Evolutionary conservation across 37 sponge, comb jelly and placozoan genomes (phyloP).

Genomic region (Chondrosia reniformis): DNA sequence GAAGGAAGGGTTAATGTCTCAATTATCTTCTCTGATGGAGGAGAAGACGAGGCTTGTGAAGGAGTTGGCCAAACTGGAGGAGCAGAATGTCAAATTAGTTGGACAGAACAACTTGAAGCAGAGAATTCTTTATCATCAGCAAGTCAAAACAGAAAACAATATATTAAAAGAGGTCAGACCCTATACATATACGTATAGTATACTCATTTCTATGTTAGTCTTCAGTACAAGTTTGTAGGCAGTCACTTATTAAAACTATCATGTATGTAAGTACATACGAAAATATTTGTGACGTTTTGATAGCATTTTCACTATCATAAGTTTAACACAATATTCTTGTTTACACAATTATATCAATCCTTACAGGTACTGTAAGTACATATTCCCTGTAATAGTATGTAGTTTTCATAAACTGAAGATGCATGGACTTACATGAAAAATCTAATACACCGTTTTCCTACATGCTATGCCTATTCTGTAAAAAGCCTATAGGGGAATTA

Average conservation of each 20-base stretch:
- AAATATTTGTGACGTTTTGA: background rate
- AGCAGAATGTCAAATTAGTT: conserved; percentile 59
- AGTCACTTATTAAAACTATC: background rate
- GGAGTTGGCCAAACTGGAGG: conserved; percentile 55
- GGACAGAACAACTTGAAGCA: conserved; percentile 81
- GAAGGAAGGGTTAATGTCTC: conserved; percentile 58
- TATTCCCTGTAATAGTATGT: too few relatives aligned
- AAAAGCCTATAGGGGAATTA: too few relatives aligned
- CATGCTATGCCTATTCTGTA: too few relatives aligned
- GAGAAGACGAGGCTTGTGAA: conserved; percentile 68
- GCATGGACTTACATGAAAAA: too few relatives aligned
- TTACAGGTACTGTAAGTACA: too few relatives aligned
- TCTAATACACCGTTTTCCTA: too few relatives aligned
- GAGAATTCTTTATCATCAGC: conserved; percentile 74
- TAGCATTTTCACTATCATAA: background rate
- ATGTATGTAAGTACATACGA: background rate
- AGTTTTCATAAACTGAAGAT: too few relatives aligned
- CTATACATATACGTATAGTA: background rate
- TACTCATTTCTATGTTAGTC: background rate
- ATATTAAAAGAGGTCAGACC: conserved; percentile 66
- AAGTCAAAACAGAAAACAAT: conserved; percentile 67
- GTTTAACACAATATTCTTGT: background rate
- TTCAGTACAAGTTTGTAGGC: background rate
- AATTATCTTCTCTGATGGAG: conserved; percentile 52
- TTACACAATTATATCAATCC: too few relatives aligned